Evolutionary conservation across 2,888 invertebrate species (phyloP).

Genomic region (Drosophila tripunctata): DNA sequence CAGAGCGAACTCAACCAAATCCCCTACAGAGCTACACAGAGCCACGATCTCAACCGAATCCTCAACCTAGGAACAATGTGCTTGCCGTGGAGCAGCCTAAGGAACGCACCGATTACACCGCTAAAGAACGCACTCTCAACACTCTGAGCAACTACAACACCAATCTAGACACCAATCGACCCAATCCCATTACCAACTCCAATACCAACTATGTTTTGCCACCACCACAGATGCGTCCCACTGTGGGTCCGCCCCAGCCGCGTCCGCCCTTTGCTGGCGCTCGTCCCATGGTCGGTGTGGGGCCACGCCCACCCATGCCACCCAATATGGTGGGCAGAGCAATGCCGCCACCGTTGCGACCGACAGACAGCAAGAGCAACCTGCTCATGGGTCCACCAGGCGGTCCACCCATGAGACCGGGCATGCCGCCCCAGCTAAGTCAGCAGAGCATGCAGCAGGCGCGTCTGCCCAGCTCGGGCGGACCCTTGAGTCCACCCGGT

Average conservation of each 20-base stretch:
- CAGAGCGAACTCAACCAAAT: not conserved
- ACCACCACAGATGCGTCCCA: conserved; percentile 80
- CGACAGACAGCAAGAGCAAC: conserved; percentile 85
- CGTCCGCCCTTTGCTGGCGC: conserved; percentile 79
- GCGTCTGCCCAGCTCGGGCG: conserved; percentile 66
- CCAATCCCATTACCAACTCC: conserved; percentile 8
- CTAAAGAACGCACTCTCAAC: conserved; percentile 52
- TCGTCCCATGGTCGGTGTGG: conserved; percentile 72
- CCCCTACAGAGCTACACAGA: conserved; percentile 1
- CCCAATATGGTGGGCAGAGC: conserved; percentile 70
- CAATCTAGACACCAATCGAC: conserved; percentile 5
- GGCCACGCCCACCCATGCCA: conserved; percentile 78
- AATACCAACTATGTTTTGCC: conserved; percentile 54
- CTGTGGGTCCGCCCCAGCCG: conserved; percentile 69
- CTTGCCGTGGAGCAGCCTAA: conserved; percentile 10
- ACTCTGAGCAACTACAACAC: conserved; percentile 31
- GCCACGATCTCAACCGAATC: conserved; percentile 14
- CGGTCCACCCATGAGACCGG: conserved; percentile 70
- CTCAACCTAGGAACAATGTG: conserved; percentile 16
- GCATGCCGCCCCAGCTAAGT: conserved; percentile 59
- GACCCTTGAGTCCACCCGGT: conserved; percentile 78
- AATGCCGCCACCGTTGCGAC: conserved; percentile 82
- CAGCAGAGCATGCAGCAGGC: conserved; percentile 76
- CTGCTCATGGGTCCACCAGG: conserved; percentile 80
- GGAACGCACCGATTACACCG: conserved; percentile 24